Conservation (phyloP, 2,797 vertebrate genomes). For the Orientallactaga sibirica region DNA sequence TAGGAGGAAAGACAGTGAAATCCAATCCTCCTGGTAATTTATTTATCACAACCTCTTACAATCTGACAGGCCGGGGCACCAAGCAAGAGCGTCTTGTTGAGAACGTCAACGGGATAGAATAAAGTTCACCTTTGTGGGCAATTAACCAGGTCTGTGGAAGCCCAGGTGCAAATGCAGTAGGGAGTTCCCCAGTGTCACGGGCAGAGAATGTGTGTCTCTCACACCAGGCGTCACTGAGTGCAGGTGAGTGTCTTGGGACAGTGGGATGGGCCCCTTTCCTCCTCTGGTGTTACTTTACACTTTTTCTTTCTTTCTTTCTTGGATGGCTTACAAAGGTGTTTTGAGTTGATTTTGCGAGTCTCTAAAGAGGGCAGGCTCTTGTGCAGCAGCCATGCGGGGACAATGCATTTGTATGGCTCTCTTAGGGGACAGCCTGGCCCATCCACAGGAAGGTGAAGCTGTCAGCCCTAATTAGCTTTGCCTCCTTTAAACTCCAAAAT, state of each 20-base stretch:
- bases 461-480: conserved; percentile 82
- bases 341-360: background rate
- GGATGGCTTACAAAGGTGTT: background rate
- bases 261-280: conserved; percentile 53
- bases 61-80: background rate
- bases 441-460: conserved; percentile 75
- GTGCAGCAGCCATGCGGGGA: conserved; percentile 76
- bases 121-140: background rate
- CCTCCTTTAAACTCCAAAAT: conserved; percentile 73
- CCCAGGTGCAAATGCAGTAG: conserved; percentile 61
- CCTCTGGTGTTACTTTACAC: conserved; percentile 75
- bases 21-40: fast-evolving
- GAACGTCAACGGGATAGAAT: background rate
- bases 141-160: conserved; percentile 24
- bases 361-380: conserved; percentile 71
- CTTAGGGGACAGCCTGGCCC: conserved; percentile 83
- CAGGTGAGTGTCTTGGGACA: conserved; percentile 8
- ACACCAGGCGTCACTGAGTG: background rate
- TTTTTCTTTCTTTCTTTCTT: background rate
- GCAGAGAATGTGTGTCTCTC: conserved; percentile 65
- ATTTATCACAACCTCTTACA: background rate
- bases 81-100: fast-evolving
- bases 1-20: fast-evolving
- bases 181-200: background rate
- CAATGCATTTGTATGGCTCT: conserved; percentile 79